Base-by-base conservation (phyloP, 2,797 vertebrate genomes). In the Ficedula albicollis region DNA sequence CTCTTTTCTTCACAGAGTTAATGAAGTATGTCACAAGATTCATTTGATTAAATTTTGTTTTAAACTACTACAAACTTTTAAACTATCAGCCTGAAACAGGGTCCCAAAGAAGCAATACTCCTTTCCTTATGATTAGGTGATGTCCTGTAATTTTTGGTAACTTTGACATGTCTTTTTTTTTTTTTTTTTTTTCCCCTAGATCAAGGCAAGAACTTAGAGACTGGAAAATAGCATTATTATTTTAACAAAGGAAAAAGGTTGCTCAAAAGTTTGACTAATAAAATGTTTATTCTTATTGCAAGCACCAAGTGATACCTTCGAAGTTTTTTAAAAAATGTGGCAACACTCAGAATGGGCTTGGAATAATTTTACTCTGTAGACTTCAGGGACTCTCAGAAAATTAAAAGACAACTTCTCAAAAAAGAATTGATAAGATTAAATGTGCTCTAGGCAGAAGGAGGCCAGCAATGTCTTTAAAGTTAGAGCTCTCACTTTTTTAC, bases 21-120 rank as follows among this genome's bases (percentile, higher is more conserved):
- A 67, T 68, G 36, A 59, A 15, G 8, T 77, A 54, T 79, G 69
- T 95, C 68, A 49, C 46, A 77, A 80, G 18, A 63, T 68, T 92
- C 0, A 16, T 67, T 84, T 88, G 27, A 29, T 59, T 89, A 84
- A 2, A 29, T 81, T 96, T 94, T 36, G 77, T 94, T 96, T 97
- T 81, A 93, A 83, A 62, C 20, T 55, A 3, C 41, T 85, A 81
- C 83, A 83, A 89, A 15, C n/a, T n/a, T n/a, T n/a, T n/a, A n/a
- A n/a, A n/a, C 39, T 93, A 87, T 93, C 59, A 69, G 17, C 32
- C 36, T n/a, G 59, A 48, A 93, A 69, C 21, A 58, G 9, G 10
- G 7, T 87, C 29, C 39, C 55, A 30, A 75, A 78, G 21, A 38
- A 90, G 23, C 36, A 64, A 58, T 64, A 46, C 5, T 72, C 12